Evolutionary conservation across 30 jellyfish, hydroid and myxozoan genomes (phyloP).

Genomic region (Nemopilema nomurai): DNA sequence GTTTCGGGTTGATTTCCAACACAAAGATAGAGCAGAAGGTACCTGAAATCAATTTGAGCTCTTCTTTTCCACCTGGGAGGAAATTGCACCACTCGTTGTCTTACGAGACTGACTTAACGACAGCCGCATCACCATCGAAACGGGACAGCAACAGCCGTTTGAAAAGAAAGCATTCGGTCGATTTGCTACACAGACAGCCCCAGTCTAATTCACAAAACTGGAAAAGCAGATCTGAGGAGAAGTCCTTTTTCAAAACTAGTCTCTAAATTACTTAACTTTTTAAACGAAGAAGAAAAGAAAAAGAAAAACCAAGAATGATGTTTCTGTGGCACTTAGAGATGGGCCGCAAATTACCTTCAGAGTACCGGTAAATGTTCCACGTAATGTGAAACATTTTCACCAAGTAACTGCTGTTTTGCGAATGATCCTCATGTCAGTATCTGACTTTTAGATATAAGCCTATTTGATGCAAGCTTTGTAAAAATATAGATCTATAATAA

Average conservation of each 20-base stretch:
- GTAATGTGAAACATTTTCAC: too few species aligned
- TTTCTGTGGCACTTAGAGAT: too few species aligned
- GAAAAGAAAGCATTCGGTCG: slow-evolving; percentile 18
- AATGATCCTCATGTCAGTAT: too few species aligned
- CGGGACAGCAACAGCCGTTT: not conserved
- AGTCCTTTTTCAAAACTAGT: slow-evolving; percentile 10
- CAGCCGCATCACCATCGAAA: not conserved
- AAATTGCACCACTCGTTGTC: not conserved
- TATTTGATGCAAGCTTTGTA: too few species aligned
- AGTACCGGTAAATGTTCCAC: too few species aligned
- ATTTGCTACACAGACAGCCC: not conserved
- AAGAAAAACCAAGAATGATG: too few species aligned
- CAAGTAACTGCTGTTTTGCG: too few species aligned
- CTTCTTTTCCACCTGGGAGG: not conserved
- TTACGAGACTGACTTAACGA: slow-evolving; percentile 11
- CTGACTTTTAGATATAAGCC: too few species aligned
- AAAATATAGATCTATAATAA: too few species aligned
- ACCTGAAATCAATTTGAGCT: not conserved
- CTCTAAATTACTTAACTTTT: not conserved
- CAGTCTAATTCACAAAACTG: not conserved
- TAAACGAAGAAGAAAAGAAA: too few species aligned
- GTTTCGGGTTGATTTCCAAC: not conserved
- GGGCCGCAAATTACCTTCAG: too few species aligned
- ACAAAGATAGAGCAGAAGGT: not conserved
- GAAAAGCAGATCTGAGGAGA: not conserved